Evolutionary conservation across 2,888 invertebrate species (phyloP).

Genomic region (Hyppa rectilinea): DNA sequence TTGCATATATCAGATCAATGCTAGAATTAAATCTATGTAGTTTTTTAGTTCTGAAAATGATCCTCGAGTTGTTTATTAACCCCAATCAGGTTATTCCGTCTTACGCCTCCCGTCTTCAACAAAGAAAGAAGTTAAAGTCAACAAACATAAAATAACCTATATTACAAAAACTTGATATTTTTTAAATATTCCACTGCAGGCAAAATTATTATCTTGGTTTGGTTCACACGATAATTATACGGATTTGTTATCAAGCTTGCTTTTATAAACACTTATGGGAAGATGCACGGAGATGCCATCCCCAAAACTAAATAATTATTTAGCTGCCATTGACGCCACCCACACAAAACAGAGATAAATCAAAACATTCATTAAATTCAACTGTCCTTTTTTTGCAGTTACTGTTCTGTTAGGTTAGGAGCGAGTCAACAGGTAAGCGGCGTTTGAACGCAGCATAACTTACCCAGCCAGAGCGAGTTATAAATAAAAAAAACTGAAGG

Average conservation of each 20-base stretch:
- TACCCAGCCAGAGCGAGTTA: conserved; percentile 88
- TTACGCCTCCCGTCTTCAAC: too few species aligned
- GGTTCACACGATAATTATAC: neutral
- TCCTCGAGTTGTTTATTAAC: too few species aligned
- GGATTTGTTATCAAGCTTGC: neutral
- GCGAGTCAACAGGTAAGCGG: conserved; percentile 41
- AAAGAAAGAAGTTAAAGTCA: too few species aligned
- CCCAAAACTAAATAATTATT: neutral
- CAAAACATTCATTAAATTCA: neutral
- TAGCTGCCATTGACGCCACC: neutral
- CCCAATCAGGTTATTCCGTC: too few species aligned
- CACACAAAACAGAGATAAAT: neutral
- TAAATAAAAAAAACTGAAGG: conserved; percentile 91
- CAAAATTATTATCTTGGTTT: too few species aligned
- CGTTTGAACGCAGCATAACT: conserved; percentile 84
- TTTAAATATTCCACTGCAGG: too few species aligned
- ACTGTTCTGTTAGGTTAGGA: conserved; percentile 4
- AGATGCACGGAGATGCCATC: neutral
- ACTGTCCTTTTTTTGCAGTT: neutral
- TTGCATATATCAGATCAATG: too few species aligned
- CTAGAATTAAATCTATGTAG: too few species aligned
- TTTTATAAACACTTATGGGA: neutral
- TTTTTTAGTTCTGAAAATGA: too few species aligned
- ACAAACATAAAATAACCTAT: too few species aligned
- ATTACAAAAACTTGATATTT: too few species aligned